These are phyloP conservation scores for Zaprionus lineosus DNA, from an alignment of 2,888 invertebrate species.

Conservation along the genomic window DNA sequence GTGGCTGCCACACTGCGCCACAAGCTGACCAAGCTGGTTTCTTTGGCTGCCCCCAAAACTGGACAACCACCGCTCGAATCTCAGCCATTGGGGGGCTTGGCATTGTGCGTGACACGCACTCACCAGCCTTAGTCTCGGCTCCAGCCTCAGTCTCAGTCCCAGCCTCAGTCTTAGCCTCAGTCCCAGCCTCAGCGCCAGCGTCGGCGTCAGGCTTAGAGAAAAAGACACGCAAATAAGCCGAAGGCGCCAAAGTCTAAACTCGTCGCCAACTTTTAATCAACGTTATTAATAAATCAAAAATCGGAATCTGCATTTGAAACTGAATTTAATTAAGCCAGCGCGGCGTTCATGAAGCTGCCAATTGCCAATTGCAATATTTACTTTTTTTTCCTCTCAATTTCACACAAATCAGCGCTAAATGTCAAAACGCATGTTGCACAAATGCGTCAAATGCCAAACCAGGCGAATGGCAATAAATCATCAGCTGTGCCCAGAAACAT, in stretches of 20 bases:
- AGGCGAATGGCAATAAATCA: conserved; percentile 68
- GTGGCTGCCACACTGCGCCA: conserved; percentile 38
- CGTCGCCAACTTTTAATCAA: conserved; percentile 35
- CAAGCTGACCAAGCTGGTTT: conserved; percentile 63
- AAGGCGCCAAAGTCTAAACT: conserved; percentile 45
- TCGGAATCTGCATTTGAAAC: conserved; percentile 33
- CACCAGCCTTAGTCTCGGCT: neutral
- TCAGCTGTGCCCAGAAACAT: conserved; percentile 27
- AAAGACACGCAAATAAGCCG: conserved; percentile 59
- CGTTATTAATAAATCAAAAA: conserved; percentile 64
- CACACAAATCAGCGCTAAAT: conserved; percentile 76
- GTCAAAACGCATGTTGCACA: conserved; percentile 78
- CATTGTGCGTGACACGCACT: conserved; percentile 47
- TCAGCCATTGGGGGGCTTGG: conserved; percentile 49
- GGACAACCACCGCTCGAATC: conserved; percentile 43
- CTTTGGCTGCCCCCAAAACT: conserved; percentile 36
- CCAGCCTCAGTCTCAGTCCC: neutral
- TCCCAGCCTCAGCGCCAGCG: neutral
- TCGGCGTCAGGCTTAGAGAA: conserved; percentile 1
- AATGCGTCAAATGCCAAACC: conserved; percentile 74
- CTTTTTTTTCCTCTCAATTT: conserved; percentile 50
- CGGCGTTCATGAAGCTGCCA: neutral
- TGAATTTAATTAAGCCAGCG: conserved; percentile 57
- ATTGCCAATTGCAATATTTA: conserved; percentile 26
- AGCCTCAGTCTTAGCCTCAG: neutral